These are phyloP conservation scores for Balearica regulorum DNA, from an alignment of 2,797 vertebrate genomes.

Conservation along the genomic window DNA sequence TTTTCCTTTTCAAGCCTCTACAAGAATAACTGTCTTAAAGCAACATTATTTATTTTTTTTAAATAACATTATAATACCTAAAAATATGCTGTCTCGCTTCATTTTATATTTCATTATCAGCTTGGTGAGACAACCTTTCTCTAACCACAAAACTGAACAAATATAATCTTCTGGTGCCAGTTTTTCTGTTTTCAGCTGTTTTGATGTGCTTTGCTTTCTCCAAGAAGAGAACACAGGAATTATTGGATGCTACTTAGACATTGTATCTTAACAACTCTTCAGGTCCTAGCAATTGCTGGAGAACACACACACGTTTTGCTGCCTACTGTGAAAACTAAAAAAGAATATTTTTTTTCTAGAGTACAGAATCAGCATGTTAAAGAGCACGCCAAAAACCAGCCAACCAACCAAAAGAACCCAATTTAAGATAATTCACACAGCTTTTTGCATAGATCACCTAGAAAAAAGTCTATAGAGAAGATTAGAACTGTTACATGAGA, in stretches of 20 bases:
- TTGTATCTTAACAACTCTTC: background rate
- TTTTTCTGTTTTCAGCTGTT: background rate
- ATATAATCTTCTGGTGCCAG: background rate
- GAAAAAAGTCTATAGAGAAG: background rate
- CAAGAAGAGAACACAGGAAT: background rate
- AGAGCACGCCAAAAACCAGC: fast-evolving
- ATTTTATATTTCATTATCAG: background rate
- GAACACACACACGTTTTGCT: fast-evolving
- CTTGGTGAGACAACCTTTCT: background rate
- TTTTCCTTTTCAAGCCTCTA: background rate
- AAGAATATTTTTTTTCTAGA: background rate
- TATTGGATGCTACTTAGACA: background rate
- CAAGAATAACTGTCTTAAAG: background rate
- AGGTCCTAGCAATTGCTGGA: background rate
- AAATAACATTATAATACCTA: background rate
- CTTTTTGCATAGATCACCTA: background rate
- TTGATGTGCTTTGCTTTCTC: background rate
- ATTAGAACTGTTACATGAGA: background rate
- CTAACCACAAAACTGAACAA: background rate
- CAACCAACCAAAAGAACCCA: fast-evolving
- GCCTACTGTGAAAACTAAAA: background rate
- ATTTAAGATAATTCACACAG: background rate
- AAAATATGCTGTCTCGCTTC: background rate
- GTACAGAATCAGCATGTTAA: background rate
- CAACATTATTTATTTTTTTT: background rate